Evolutionary conservation across 2,888 invertebrate species (phyloP).

Genomic region (Andrena bicolor): DNA sequence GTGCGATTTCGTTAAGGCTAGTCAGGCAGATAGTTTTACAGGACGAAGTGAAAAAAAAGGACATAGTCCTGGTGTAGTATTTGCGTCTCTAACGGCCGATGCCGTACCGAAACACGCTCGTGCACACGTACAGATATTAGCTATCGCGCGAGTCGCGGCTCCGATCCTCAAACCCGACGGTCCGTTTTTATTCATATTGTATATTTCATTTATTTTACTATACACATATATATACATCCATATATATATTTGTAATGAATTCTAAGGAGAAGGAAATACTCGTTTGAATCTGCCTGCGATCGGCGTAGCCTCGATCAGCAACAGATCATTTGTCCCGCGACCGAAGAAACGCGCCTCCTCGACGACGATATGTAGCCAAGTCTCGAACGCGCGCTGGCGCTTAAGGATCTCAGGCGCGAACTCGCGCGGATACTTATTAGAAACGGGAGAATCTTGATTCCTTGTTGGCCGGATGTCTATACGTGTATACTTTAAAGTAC

Average conservation of each 20-base stretch:
- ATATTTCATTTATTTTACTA: constrained; percentile 45
- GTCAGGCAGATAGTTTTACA: constrained; percentile 72
- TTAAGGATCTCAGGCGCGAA: constrained; percentile 60
- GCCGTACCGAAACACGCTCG: constrained; percentile 74
- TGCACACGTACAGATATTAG: constrained; percentile 71
- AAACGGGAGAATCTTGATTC: constrained; percentile 38
- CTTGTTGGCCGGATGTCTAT: constrained; percentile 65
- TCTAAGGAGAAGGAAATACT: constrained; percentile 12
- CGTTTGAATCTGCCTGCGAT: constrained; percentile 48
- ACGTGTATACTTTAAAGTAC: constrained; percentile 69
- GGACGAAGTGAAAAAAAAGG: constrained; percentile 42
- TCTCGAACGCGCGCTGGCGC: constrained; percentile 24
- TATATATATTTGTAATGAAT: constrained; percentile 43
- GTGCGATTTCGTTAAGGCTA: constrained; percentile 74
- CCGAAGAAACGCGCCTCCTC: constrained; percentile 5
- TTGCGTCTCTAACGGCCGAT: constrained; percentile 68
- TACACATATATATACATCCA: constrained; percentile 1
- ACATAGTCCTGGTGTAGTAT: constrained; percentile 65
- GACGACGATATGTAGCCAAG: constrained; percentile 10
- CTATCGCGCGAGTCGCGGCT: constrained; percentile 46
- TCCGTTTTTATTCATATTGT: constrained; percentile 50
- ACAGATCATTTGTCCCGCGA: constrained; percentile 26
- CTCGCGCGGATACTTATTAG: constrained; percentile 53
- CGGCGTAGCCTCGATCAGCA: constrained; percentile 31
- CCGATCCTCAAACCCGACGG: constrained; percentile 54